Conservation (phyloP, 2,797 vertebrate species). For the Chaunax sp. region DNA sequence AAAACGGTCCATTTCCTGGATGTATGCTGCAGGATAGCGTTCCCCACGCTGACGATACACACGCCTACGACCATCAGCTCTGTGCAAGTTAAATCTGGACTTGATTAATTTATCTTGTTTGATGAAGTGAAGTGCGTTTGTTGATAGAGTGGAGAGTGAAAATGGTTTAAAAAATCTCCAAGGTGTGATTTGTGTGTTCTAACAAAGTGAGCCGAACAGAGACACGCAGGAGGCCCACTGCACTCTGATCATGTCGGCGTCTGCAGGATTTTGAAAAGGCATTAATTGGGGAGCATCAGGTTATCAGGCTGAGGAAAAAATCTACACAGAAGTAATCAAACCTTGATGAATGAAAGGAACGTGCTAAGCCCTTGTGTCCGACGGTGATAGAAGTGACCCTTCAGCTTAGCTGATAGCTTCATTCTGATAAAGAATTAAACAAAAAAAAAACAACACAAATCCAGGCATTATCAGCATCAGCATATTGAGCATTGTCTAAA, state of each 20-base stretch:
- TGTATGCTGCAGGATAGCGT: no score
- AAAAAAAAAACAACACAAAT: conserved; percentile 74
- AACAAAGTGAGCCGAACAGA: conserved; percentile 59
- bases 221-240: conserved; percentile 50
- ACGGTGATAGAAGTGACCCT: conserved; percentile 77
- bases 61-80: no score
- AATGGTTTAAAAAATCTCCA: conserved; percentile 60
- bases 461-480: conserved; percentile 74
- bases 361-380: conserved; percentile 83
- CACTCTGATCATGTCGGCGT: conserved; percentile 71
- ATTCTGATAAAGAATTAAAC: conserved; percentile 71
- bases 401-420: conserved; percentile 70
- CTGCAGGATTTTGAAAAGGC: conserved; percentile 76
- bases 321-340: conserved; percentile 88
- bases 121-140: conserved; percentile 55
- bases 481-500: conserved; percentile 66
- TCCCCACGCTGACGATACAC: no score
- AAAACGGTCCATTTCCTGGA: no score
- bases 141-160: conserved; percentile 59
- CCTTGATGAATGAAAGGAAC: conserved; percentile 86
- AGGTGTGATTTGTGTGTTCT: conserved; percentile 70
- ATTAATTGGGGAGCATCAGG: conserved; percentile 82
- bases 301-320: conserved; percentile 79
- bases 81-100: no score
- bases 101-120: conserved; percentile 69